A percentile compares a stretch with the other conserved stretches of the same genome.
Evolutionary conservation across 2,113 vertebrate species (phyloP).

Genomic region (Arothron firmamentum): DNA sequence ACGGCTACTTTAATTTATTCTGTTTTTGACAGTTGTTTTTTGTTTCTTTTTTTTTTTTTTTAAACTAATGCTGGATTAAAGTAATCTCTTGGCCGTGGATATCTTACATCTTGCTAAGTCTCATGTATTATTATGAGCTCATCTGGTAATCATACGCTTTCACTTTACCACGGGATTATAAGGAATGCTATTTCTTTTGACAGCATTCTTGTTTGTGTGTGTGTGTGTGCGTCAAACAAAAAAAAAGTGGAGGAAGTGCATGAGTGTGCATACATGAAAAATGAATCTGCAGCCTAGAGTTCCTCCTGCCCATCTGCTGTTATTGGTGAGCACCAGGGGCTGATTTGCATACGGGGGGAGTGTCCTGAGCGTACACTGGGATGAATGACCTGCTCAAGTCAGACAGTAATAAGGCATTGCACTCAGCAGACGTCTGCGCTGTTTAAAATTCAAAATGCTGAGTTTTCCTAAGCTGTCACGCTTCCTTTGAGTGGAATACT

Average conservation of each 20-base stretch:
- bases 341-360: constrained; percentile 73
- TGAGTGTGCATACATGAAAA: constrained; percentile 15
- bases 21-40: not conserved
- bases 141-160: constrained; percentile 34
- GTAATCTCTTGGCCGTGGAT: constrained; percentile 48
- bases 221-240: too few relatives aligned
- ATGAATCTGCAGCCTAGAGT: constrained; percentile 39
- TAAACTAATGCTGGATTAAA: constrained; percentile 48
- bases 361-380: constrained; percentile 59
- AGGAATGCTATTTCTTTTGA: constrained; percentile 27
- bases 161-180: constrained; percentile 21
- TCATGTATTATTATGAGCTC: constrained; percentile 26
- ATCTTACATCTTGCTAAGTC: constrained; percentile 40
- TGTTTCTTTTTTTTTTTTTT: constrained; percentile 17
- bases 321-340: constrained; percentile 53
- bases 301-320: constrained; percentile 29
- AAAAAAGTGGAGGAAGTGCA: constrained; percentile 24
- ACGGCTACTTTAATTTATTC: constrained; percentile 8
- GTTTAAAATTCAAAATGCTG: constrained; percentile 60
- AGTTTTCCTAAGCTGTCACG: constrained; percentile 38
- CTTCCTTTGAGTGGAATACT: constrained; percentile 51
- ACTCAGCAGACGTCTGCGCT: constrained; percentile 62
- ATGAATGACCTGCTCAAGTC: constrained; percentile 73
- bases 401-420: constrained; percentile 60
- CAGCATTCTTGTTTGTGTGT: constrained; percentile 26